Percentiles rank a stretch among this genome's conserved stretches.
Evolutionary conservation across 2,113 vertebrate genomes (phyloP).

Genomic region (Onychostruthus taczanowskii): DNA sequence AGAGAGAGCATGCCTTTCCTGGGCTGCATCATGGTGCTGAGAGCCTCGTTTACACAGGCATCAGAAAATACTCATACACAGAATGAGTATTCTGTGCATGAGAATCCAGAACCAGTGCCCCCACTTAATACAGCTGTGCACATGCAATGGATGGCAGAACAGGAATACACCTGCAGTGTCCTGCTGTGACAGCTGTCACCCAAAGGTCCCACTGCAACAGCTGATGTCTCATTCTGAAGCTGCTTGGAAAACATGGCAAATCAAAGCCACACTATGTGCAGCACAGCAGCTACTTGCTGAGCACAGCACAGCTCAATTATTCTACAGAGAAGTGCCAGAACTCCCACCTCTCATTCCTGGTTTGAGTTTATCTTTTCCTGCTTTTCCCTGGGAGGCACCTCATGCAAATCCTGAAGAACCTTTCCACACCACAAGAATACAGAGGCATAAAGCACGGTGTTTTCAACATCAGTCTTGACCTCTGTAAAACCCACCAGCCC

Average conservation of each 20-base stretch:
- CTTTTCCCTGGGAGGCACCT: background rate
- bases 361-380: background rate
- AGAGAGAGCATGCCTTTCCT: background rate
- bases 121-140: background rate
- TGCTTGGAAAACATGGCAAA: background rate
- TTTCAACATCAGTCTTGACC: background rate
- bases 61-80: background rate
- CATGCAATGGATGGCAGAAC: background rate
- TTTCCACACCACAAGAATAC: background rate
- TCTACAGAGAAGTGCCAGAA: background rate
- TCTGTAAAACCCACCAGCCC: background rate
- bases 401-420: background rate
- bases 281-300: background rate
- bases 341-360: background rate
- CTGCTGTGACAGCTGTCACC: background rate
- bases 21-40: background rate
- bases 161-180: background rate
- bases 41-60: background rate
- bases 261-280: background rate
- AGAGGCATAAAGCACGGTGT: background rate
- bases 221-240: background rate
- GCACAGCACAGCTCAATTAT: background rate
- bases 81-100: background rate
- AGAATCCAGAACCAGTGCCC: background rate
- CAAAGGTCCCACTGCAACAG: background rate